Percentiles rank a stretch among this genome's conserved stretches.
phyloP scores from a whole-genome alignment of 2,888 invertebrate species.

The Microchrysa polita region DNA sequence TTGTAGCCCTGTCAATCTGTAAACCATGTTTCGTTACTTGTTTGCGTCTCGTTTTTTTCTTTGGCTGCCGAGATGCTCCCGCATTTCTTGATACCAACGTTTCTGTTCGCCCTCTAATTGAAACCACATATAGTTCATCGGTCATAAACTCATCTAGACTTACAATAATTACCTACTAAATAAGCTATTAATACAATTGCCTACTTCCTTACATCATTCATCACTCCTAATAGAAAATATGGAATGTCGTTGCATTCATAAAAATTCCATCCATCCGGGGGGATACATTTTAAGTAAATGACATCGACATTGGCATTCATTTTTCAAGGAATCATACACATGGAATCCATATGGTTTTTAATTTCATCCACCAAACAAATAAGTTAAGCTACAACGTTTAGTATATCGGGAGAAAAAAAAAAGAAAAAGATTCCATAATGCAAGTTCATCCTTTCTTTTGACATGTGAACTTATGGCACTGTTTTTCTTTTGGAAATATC shows the following conservation, averaged over 20 bases:
- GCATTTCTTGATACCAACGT: no score
- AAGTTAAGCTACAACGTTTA: no score
- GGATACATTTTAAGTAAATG: neutral
- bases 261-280: no score
- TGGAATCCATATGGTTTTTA: constrained; percentile 4
- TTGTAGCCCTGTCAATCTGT: no score
- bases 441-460: constrained; percentile 17
- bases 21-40: no score
- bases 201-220: constrained; percentile 8
- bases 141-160: no score
- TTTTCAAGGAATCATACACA: neutral
- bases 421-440: constrained; percentile 4
- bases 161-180: neutral
- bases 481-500: constrained; percentile 2
- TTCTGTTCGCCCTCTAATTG: neutral
- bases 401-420: no score
- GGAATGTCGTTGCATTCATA: no score
- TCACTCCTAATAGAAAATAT: neutral
- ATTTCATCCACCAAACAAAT: no score
- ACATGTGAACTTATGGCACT: constrained; percentile 13
- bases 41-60: no score
- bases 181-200: constrained; percentile 2
- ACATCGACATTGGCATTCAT: neutral
- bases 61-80: no score
- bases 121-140: neutral